phyloP scores from a whole-genome alignment of 1,140 invertebrate genomes.

The Halesus radiatus region DNA sequence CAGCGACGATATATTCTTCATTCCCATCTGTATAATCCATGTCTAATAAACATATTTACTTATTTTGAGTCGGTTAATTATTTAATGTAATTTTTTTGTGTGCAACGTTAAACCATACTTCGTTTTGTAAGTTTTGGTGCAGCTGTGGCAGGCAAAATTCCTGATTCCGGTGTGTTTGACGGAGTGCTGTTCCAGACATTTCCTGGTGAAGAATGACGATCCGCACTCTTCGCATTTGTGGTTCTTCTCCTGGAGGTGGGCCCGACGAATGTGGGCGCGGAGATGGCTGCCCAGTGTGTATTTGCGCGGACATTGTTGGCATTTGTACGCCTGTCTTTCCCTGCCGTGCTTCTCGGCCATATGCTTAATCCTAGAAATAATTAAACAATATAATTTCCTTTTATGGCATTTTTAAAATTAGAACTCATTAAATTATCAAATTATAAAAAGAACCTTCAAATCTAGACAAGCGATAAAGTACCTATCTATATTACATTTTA shows the following conservation, averaged over 20 bases:
- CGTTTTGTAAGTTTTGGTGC: conserved; percentile 64
- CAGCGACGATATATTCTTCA: no score
- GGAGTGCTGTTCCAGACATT: conserved; percentile 66
- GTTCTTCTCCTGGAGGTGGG: conserved; percentile 63
- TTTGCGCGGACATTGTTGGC: conserved; percentile 62
- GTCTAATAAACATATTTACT: no score
- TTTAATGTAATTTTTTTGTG: no score
- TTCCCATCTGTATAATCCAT: no score
- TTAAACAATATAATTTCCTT: no score
- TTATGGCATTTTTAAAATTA: no score
- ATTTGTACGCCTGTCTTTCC: conserved; percentile 59
- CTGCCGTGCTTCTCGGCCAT: conserved; percentile 60
- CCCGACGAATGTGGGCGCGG: conserved; percentile 61
- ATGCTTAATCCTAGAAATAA: conserved; percentile 37
- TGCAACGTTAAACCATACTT: conserved; percentile 78
- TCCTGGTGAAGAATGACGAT: conserved; percentile 61
- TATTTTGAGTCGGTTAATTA: no score
- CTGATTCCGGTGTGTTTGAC: conserved; percentile 69
- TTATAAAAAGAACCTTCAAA: no score
- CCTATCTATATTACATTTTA: no score
- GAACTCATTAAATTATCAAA: no score
- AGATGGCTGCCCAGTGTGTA: conserved; percentile 64
- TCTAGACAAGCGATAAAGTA: no score
- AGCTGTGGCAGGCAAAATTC: conserved; percentile 69
- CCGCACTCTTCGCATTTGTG: conserved; percentile 64